These are phyloP conservation scores for Platycercus adscitus DNA, from an alignment of 2,113 vertebrate genomes.

Conservation along the genomic window DNA sequence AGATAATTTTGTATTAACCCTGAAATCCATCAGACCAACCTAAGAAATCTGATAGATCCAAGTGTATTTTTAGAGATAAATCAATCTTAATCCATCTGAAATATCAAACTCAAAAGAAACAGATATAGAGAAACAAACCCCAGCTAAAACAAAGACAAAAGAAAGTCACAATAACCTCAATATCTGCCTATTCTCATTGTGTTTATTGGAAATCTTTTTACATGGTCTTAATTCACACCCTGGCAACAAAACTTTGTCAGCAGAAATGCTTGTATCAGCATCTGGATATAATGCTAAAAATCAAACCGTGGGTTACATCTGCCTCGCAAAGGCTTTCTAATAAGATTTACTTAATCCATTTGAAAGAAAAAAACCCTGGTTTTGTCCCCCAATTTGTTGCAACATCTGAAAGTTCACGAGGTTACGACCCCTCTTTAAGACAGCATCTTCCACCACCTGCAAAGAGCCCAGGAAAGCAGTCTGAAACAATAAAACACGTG, in stretches of 20 bases:
- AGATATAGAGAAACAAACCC: neutral
- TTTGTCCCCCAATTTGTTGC: conserved; percentile 87
- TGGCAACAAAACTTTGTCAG: conserved; percentile 9
- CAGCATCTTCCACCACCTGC: conserved; percentile 80
- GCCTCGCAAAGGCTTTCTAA: conserved; percentile 71
- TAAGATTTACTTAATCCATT: conserved; percentile 81
- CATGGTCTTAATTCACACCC: neutral
- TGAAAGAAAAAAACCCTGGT: conserved; percentile 71
- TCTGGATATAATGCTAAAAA: conserved; percentile 71
- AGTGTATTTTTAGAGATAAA: neutral
- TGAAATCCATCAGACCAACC: neutral
- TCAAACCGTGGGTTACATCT: conserved; percentile 66
- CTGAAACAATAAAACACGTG: conserved; percentile 91
- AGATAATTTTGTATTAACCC: neutral
- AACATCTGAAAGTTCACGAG: conserved; percentile 85
- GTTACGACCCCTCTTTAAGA: conserved; percentile 82
- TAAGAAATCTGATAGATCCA: neutral
- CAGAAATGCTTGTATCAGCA: conserved; percentile 66
- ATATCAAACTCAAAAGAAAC: neutral
- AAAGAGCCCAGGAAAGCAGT: conserved; percentile 83
- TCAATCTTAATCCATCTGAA: neutral
- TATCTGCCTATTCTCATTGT: neutral
- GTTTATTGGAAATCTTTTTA: neutral
- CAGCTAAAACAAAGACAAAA: conserved; percentile 1
- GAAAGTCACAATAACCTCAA: neutral